phyloP scores from a whole-genome alignment of 2,113 vertebrate genomes.

The Chitala chitala region DNA sequence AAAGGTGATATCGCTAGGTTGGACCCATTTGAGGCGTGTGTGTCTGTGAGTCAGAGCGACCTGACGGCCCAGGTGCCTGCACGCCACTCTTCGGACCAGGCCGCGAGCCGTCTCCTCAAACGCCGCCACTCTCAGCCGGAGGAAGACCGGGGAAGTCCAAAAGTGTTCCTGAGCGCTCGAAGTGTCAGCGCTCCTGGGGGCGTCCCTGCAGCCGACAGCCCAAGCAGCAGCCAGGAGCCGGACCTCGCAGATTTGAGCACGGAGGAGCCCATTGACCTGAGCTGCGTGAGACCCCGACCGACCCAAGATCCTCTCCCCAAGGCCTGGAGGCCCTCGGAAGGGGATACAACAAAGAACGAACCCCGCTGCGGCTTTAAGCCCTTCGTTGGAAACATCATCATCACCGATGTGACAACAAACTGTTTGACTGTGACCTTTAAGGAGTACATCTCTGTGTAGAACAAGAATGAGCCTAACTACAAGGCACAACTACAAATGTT shows the following conservation, averaged over 20 bases:
- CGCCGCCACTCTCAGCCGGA: conserved; percentile 77
- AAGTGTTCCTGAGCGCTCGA: conserved; percentile 72
- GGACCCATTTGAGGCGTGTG: conserved; percentile 59
- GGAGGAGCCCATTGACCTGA: conserved; percentile 95
- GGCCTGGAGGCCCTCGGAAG: conserved; percentile 27
- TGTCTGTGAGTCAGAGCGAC: conserved; percentile 51
- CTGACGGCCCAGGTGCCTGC: conserved; percentile 53
- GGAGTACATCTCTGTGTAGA: conserved; percentile 85
- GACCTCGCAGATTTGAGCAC: conserved; percentile 70
- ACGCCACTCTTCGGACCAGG: conserved; percentile 37
- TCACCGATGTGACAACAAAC: conserved; percentile 96
- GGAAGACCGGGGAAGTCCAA: conserved; percentile 63
- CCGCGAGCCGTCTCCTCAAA: conserved; percentile 71
- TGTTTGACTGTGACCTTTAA: conserved; percentile 97
- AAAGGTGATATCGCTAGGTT: conserved; percentile 66
- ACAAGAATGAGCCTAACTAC: conserved; percentile 43
- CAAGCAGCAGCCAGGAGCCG: conserved; percentile 42
- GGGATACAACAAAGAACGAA: conserved; percentile 52
- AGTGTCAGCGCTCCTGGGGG: conserved; percentile 78
- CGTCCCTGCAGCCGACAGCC: conserved; percentile 59
- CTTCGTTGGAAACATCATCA: conserved; percentile 96
- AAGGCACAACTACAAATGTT: conserved; percentile 48
- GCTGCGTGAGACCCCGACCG: conserved; percentile 77
- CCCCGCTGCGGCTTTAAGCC: conserved; percentile 71
- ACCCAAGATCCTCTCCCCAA: conserved; percentile 44